Conservation (phyloP, 2,113 vertebrate genomes). For the Notarius quadriscutis region DNA sequence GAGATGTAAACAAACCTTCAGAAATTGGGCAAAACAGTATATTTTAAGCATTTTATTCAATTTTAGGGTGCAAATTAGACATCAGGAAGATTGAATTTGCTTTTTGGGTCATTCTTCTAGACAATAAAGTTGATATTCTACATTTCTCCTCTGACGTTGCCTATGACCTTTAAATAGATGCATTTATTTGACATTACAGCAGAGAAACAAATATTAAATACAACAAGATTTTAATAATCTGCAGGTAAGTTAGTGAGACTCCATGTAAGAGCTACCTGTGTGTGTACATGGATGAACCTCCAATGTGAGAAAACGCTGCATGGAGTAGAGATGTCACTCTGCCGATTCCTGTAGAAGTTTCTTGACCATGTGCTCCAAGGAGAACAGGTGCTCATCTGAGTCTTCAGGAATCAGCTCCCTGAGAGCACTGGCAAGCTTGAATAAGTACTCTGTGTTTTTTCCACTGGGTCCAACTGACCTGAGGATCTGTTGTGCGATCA, state of each 20-base stretch:
- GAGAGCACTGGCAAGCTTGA: conserved; percentile 89
- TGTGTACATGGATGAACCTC: neutral
- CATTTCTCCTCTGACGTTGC: too few species aligned
- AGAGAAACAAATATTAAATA: neutral
- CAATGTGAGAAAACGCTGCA: neutral
- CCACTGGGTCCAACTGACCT: conserved; percentile 87
- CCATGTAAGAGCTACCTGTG: neutral
- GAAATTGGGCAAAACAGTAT: too few species aligned
- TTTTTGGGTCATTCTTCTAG: too few species aligned
- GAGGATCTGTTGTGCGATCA: conserved; percentile 91
- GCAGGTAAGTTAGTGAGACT: neutral
- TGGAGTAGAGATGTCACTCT: neutral
- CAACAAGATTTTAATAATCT: neutral
- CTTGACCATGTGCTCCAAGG: conserved; percentile 87
- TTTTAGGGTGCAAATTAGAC: too few species aligned
- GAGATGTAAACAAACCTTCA: too few species aligned
- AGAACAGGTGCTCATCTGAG: conserved; percentile 88
- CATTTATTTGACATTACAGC: neutral
- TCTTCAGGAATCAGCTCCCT: conserved; percentile 88
- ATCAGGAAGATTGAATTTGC: too few species aligned
- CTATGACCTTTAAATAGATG: neutral
- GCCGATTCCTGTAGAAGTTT: conserved; percentile 68
- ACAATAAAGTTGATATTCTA: too few species aligned
- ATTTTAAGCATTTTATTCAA: too few species aligned
- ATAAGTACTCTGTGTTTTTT: conserved; percentile 90